Percentiles rank a stretch among this genome's conserved stretches.
These are phyloP conservation scores for Thymelicus acteon DNA, from an alignment of 2,888 invertebrate species.

Conservation along the genomic window DNA sequence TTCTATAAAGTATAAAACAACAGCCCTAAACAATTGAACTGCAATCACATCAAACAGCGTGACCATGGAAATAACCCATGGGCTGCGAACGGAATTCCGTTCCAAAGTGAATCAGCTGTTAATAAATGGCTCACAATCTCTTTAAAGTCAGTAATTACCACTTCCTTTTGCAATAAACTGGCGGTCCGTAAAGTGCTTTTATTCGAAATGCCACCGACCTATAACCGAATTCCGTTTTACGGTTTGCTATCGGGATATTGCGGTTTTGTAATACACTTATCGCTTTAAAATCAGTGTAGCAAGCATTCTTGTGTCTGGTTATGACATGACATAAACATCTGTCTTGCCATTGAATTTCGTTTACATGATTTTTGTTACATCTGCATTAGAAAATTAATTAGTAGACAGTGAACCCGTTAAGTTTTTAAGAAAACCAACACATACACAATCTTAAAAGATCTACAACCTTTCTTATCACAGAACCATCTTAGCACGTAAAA, in stretches of 20 bases:
- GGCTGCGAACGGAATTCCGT: constrained; percentile 25
- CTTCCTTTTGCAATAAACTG: constrained; percentile 38
- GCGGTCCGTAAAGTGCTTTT: constrained; percentile 31
- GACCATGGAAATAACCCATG: constrained; percentile 15
- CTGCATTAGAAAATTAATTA: too few species aligned
- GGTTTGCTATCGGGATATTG: constrained; percentile 23
- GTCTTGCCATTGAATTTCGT: too few species aligned
- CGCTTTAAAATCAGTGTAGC: neutral
- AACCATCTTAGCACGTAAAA: too few species aligned
- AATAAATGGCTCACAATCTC: constrained; percentile 36
- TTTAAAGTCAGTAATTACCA: constrained; percentile 37
- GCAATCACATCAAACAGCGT: constrained; percentile 1
- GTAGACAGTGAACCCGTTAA: too few species aligned
- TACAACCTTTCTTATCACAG: too few species aligned
- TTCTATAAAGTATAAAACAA: too few species aligned
- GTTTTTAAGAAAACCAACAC: too few species aligned
- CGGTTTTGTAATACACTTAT: constrained; percentile 19
- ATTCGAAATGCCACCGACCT: constrained; percentile 35
- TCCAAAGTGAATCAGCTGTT: constrained; percentile 30
- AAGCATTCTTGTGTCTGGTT: neutral
- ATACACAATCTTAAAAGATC: too few species aligned
- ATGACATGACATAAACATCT: too few species aligned
- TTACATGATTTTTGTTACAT: too few species aligned
- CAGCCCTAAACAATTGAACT: neutral
- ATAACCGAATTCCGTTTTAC: constrained; percentile 33